Base-by-base conservation (phyloP, 1,140 invertebrate species). In the Archivesica marissinica region DNA sequence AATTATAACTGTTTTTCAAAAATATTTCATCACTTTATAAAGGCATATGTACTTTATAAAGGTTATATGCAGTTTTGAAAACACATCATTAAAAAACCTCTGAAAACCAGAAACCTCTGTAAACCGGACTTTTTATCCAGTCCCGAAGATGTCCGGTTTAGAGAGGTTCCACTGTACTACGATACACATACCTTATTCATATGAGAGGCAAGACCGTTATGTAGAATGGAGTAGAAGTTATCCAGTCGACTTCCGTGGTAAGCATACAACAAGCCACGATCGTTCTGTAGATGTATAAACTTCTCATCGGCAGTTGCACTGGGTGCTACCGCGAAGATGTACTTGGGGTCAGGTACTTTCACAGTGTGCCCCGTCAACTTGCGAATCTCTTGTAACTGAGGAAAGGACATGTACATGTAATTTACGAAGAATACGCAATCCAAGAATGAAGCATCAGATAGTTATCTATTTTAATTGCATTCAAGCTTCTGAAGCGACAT, bases 221-320 rank as follows among this genome's bases (percentile, higher is more conserved):
- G 95, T 47, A 97, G 91, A 84, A 97, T 97, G 0, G 96, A 96
- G 94, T 97, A 96, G 92, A 97, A 97, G 93, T 97, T 97, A 93
- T 97, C 96, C 75, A 97, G 93, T 84, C 96, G 94, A 92, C 96
- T 97, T 33, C 97, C 97, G 94, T 97, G 96, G 90, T 96, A 97
- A 17, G 96, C 97, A 88, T 90, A 92, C 92, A 95, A 95, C 90
- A 97, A 95, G 25, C 95, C 94, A 75, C 95, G 94, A 87, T 95
- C 94, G 81, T 95, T 94, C 88, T 88, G 78, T 20, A 89, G 38
- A 9, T 87, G 59, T 84, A 90, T 52, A 88, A 94, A 94, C 78
- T 91, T 93, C 64, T 86, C 87, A 33, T 93, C 80, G 17, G 75
- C 76, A n/a, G 59, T 50, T 35, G 90, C 86, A 66, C 89, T 90